Base-by-base conservation (phyloP, 2,888 invertebrate genomes). In the Psococerastis gibbosa region DNA sequence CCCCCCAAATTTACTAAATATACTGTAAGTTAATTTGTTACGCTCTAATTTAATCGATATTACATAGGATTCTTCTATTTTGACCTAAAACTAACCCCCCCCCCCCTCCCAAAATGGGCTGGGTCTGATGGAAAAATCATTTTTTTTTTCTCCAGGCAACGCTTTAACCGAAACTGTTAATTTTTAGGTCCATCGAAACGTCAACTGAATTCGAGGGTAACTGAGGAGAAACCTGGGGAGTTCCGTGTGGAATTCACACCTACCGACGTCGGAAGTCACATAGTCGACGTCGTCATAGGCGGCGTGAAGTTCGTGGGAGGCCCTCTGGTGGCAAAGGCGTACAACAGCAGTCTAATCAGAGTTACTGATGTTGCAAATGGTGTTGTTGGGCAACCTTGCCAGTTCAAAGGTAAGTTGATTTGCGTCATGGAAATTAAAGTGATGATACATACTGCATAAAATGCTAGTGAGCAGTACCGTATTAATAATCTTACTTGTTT, bases 281-380 rank as follows among this genome's bases (percentile, higher is more conserved):
- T 88, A 48, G 80, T 97, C 54, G 91, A 92, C 65, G 85, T 89
- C 56, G 72, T 75, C 47, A 84, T 92, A 50, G 84, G 79, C 51
- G 92, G 91, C 48, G 81, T 87, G 55, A 85, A 88, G 63, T 67
- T 95, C 53, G 77, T 82, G 50, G 85, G 84, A 43, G 88, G 88
- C 16, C 92, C 92, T 11, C 71, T 92, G 49, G 76, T 88, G 48
- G 89, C 91, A 53, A 89, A 92, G 68, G 92, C 89, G 38, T 95
- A 92, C 65, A 91, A 94, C 62, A 79, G 92, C 49, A 81, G 84
- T 51, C 72, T 91, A 50, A 92, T 97, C 57, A 80, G 84, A 67
- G 88, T 97, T 51, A 85, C 91, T 44, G 89, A 94, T 60, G 83
- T 95, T 23, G 82, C 87, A 53, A 87, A 83, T 55, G 94, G 91